Base-by-base conservation (phyloP, 2,888 invertebrate genomes). In the Ormyrus thymus region DNA sequence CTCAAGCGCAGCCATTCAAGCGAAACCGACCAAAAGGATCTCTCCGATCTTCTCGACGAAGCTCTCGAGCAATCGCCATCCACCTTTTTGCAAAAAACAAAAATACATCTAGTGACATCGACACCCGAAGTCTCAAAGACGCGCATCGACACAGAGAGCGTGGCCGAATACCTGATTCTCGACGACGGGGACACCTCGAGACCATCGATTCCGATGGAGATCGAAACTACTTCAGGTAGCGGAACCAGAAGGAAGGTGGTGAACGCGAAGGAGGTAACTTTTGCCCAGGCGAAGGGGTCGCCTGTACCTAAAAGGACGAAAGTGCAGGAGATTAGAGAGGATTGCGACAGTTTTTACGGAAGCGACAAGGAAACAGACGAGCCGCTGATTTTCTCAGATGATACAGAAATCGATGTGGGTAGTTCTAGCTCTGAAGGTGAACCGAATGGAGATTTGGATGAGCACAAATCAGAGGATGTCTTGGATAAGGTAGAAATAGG, bases 301-400 rank as follows among this genome's bases (percentile, higher is more conserved):
- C 73, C 76, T 3, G 15, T 79, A 6, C 15, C 59, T 1, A 79
- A 70, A 53, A 53, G 70, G 11, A 79, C 70, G 7, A 79, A 71
- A 43, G 11, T 81, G 10, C 73, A 69, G 46, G 87, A 87, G 64
- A 86, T 86, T 6, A 81, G 86, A 55, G 88, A 90, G 76, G 91
- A 91, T 78, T 91, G 92, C 82, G 92, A 93, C 84, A 93, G 93
- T 87, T 93, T 93, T 87, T 92, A 93, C 86, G 92, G 92, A 76
- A 91, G 92, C 79, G 93, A 93, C 84, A 93, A 93, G 86, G 93
- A 93, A 84, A 92, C 92, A 70, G 93, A 93, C 83, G 93, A 93
- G 82, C 90, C 91, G 73, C 86, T 93, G 81, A 92, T 92, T 82
- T 93, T 93, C 88, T 93, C 93, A 76, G 93, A 93, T 83, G 93